Percentiles rank a stretch among this genome's conserved stretches.
phyloP scores from a whole-genome alignment of 1,140 invertebrate species.

The Pseudomyrmex pallidus region DNA sequence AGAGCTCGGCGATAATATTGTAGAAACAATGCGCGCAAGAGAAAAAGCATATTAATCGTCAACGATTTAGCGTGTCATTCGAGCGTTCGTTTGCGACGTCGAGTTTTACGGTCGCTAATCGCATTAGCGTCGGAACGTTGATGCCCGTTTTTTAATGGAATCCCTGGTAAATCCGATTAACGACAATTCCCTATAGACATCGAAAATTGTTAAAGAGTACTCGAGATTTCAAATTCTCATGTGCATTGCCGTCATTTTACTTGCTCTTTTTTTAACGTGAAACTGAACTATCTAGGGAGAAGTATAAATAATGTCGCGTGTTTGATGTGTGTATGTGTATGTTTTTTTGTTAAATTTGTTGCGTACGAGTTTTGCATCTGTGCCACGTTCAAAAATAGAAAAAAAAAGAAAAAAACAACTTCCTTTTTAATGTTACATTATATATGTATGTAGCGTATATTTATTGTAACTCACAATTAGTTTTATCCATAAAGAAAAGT shows the following conservation, averaged over 20 bases:
- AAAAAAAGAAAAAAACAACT: background rate
- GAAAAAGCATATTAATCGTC: constrained; percentile 16
- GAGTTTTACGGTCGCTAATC: constrained; percentile 40
- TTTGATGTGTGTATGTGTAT: background rate
- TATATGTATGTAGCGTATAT: too few species aligned
- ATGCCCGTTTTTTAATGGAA: constrained; percentile 38
- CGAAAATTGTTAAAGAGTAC: constrained; percentile 32
- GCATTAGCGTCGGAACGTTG: constrained; percentile 19
- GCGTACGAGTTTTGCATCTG: background rate
- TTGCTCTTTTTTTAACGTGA: background rate
- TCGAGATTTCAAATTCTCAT: constrained; percentile 4
- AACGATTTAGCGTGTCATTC: constrained; percentile 39
- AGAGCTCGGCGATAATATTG: constrained; percentile 17
- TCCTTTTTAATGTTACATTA: background rate
- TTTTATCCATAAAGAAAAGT: background rate
- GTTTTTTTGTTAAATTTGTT: constrained; percentile 1
- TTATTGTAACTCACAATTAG: too few species aligned
- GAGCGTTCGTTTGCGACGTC: constrained; percentile 16
- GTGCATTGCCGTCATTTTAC: background rate
- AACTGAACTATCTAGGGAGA: too few species aligned
- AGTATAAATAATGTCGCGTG: constrained; percentile 18
- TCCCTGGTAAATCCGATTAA: constrained; percentile 30
- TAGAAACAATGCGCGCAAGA: background rate
- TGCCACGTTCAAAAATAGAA: constrained; percentile 8
- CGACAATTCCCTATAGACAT: constrained; percentile 4